Percentiles rank a stretch among this genome's conserved stretches.
phyloP scores from a whole-genome alignment of 2,113 vertebrate species.

The Daubentonia madagascariensis region DNA sequence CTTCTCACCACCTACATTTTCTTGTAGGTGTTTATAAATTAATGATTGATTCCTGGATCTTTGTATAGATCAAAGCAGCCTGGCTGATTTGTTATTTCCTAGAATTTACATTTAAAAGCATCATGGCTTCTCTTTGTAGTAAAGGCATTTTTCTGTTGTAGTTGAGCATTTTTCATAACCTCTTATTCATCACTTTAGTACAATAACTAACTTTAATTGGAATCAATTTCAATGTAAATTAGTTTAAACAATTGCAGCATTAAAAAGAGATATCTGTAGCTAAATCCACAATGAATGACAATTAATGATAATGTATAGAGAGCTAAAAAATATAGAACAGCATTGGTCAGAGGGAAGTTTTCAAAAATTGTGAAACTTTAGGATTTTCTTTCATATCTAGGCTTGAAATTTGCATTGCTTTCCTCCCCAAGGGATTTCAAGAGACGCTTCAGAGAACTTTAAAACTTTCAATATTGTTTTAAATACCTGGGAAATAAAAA shows the following conservation, averaged over 20 bases:
- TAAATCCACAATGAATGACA: not conserved
- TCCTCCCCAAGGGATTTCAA: slow-evolving; percentile 29
- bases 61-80: not conserved
- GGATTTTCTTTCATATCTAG: slow-evolving; percentile 36
- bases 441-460: slow-evolving; percentile 4
- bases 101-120: slow-evolving; percentile 21
- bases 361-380: slow-evolving; percentile 22
- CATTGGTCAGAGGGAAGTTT: not conserved
- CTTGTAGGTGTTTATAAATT: slow-evolving; percentile 20
- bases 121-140: not conserved
- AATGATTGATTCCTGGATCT: not conserved
- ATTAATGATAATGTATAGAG: not conserved
- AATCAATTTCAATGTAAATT: slow-evolving; percentile 45
- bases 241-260: not conserved
- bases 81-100: not conserved
- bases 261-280: not conserved
- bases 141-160: not conserved
- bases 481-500: slow-evolving; percentile 1
- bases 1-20: not conserved
- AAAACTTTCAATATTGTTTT: slow-evolving; percentile 32
- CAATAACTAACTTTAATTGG: slow-evolving; percentile 12
- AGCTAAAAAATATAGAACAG: not conserved
- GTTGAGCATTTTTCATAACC: not conserved
- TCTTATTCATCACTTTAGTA: slow-evolving; percentile 30
- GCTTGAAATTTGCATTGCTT: slow-evolving; percentile 34